Evolutionary conservation across 2,888 invertebrate genomes (phyloP).

Genomic region (Drosophila melanocephala): DNA sequence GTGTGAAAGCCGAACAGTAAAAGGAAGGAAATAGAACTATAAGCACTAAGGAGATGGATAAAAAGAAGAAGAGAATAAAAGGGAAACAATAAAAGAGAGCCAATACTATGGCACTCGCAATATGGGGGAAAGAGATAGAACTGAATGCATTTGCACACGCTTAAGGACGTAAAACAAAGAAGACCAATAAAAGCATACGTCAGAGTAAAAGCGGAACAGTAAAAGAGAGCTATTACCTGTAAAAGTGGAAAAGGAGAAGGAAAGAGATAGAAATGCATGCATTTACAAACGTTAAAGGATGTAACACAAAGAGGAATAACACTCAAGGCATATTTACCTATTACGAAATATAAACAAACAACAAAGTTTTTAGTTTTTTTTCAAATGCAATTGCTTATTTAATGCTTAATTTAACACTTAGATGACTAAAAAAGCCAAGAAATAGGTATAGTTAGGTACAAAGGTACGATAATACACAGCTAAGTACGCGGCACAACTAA

Average conservation of each 20-base stretch:
- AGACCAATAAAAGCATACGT: not conserved
- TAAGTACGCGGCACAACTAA: constrained; percentile 74
- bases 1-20: not conserved
- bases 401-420: constrained; percentile 31
- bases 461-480: constrained; percentile 59
- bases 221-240: not conserved
- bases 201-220: not conserved
- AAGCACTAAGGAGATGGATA: not conserved
- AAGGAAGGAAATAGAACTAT: not conserved
- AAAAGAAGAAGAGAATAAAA: not conserved
- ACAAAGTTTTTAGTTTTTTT: not conserved
- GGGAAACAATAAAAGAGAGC: not conserved
- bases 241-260: not conserved
- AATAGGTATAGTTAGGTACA: constrained; percentile 8
- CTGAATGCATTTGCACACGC: not conserved
- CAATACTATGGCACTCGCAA: not conserved
- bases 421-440: constrained; percentile 16
- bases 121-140: not conserved
- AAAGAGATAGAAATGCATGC: not conserved
- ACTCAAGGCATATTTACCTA: no score
- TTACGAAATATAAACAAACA: not conserved
- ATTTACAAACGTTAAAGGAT: not conserved
- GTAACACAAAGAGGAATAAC: not conserved
- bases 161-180: constrained; percentile 1
- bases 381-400: constrained; percentile 28